phyloP scores from a whole-genome alignment of 2,888 invertebrate species.

The Thumatha senex region DNA sequence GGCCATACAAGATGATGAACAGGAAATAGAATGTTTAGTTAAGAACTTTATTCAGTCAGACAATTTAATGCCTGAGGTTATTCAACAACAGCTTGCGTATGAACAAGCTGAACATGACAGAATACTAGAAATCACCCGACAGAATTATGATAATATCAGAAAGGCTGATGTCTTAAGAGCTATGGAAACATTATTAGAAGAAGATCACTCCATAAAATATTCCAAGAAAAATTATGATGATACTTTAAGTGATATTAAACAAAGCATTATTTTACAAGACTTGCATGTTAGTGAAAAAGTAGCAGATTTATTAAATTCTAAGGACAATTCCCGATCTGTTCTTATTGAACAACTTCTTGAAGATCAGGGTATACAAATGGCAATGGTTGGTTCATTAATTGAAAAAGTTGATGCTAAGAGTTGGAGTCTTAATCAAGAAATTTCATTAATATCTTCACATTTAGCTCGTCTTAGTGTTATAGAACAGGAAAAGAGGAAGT shows the following conservation, averaged over 20 bases:
- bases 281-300: conserved; percentile 85
- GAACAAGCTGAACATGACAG: conserved; percentile 87
- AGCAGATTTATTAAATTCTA: conserved; percentile 82
- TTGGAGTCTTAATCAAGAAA: conserved; percentile 90
- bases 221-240: conserved; percentile 86
- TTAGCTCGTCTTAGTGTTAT: conserved; percentile 88
- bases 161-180: conserved; percentile 87
- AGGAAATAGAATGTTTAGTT: conserved; percentile 85
- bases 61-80: conserved; percentile 82
- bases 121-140: conserved; percentile 83
- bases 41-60: conserved; percentile 85
- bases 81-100: conserved; percentile 85
- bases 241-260: conserved; percentile 85
- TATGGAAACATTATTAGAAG: conserved; percentile 87
- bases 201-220: conserved; percentile 85
- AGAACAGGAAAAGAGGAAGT: conserved; percentile 88
- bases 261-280: conserved; percentile 83
- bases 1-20: conserved; percentile 86
- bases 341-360: conserved; percentile 85
- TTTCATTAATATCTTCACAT: conserved; percentile 88
- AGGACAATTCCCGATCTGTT: conserved; percentile 84
- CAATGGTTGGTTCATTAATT: conserved; percentile 87
- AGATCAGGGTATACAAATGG: conserved; percentile 89
- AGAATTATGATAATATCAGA: conserved; percentile 83
- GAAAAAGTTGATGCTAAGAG: conserved; percentile 89